A percentile compares a stretch with the other conserved stretches of the same genome.
Evolutionary conservation across 2,797 vertebrate genomes (phyloP).

Genomic region (Cuniculus paca): DNA sequence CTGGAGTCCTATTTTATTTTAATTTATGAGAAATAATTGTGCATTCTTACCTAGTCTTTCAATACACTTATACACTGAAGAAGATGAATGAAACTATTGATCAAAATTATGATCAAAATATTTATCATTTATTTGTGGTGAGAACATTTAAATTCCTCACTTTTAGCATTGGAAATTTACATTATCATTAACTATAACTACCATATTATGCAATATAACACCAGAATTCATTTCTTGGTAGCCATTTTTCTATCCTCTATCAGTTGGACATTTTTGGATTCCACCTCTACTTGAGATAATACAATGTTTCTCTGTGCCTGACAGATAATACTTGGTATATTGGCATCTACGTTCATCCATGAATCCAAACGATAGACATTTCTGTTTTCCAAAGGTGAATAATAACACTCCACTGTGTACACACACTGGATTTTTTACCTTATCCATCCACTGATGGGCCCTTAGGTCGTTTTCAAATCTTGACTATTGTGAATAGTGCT

Average conservation of each 20-base stretch:
- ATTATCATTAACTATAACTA: background rate
- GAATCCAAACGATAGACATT: background rate
- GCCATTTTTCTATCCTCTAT: background rate
- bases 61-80: no score
- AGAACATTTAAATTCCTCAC: background rate
- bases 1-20: background rate
- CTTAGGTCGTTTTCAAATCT: background rate
- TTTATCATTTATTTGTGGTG: background rate
- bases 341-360: background rate
- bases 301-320: background rate
- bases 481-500: background rate
- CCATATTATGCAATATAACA: background rate
- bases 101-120: background rate
- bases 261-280: background rate
- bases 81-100: background rate
- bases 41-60: background rate
- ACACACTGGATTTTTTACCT: background rate
- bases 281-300: background rate
- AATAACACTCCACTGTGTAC: background rate
- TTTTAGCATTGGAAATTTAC: background rate
- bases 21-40: background rate
- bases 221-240: background rate
- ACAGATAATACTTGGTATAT: background rate
- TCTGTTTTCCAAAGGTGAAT: background rate
- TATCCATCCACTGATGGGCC: no score